Evolutionary conservation across 2,113 vertebrate genomes (phyloP).

Genomic region (Syngnathoides biaculeatus): DNA sequence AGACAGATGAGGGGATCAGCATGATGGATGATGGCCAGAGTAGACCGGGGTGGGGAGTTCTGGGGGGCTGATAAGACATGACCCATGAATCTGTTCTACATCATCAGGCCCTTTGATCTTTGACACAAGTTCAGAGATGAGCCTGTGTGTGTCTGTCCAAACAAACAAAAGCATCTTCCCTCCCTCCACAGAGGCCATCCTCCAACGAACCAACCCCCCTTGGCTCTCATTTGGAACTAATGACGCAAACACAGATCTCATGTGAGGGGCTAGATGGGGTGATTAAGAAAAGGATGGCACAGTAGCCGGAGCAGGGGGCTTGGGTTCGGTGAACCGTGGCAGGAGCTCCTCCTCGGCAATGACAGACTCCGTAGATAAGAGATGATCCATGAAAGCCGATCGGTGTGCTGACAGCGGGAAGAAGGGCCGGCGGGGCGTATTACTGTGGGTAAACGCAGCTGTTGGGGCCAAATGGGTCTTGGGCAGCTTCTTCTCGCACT

Average conservation of each 20-base stretch:
- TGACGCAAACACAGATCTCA: not conserved
- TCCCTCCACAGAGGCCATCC: constrained; percentile 13
- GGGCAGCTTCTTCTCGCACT: constrained; percentile 59
- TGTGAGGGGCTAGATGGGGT: constrained; percentile 36
- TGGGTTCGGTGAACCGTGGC: constrained; percentile 67
- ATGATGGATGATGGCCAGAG: constrained; percentile 86
- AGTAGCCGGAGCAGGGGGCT: constrained; percentile 48
- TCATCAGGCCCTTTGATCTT: constrained; percentile 90
- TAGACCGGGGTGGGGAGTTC: constrained; percentile 9
- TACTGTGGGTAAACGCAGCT: constrained; percentile 68
- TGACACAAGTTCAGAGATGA: constrained; percentile 91
- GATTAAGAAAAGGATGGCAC: constrained; percentile 44
- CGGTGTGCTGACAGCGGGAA: constrained; percentile 67
- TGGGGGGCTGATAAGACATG: constrained; percentile 88
- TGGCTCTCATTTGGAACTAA: constrained; percentile 6
- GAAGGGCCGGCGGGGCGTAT: constrained; percentile 56
- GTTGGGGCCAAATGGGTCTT: constrained; percentile 64
- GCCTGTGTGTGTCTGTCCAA: constrained; percentile 88
- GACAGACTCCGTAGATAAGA: constrained; percentile 75
- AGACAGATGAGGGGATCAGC: constrained; percentile 78
- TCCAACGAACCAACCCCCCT: not conserved
- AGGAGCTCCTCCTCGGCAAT: constrained; percentile 66
- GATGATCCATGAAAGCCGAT: constrained; percentile 75
- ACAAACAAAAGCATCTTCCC: constrained; percentile 81
- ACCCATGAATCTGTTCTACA: constrained; percentile 95